Percentiles rank a stretch among this genome's conserved stretches.
Evolutionary conservation across 2,113 vertebrate genomes (phyloP).

Genomic region (Mionectes macconnelli): DNA sequence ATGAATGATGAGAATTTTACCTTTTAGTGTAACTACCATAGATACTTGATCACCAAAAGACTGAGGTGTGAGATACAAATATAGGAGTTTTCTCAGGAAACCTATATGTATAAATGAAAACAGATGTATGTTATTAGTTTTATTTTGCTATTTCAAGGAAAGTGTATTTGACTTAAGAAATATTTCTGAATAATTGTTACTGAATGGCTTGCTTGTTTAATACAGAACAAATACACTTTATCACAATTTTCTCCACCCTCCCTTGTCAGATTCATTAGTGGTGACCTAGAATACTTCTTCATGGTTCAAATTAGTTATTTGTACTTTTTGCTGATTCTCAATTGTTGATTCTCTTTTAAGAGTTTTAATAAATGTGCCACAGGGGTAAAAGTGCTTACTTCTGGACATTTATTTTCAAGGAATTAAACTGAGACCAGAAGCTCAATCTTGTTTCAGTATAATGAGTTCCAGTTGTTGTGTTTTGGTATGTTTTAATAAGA

Average conservation of each 20-base stretch:
- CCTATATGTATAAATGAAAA: not conserved
- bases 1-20: not conserved
- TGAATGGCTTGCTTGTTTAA: not conserved
- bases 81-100: not conserved
- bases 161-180: not conserved
- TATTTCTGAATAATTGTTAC: not conserved
- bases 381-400: constrained; percentile 48
- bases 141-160: not conserved
- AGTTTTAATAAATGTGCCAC: constrained; percentile 40
- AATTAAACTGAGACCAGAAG: constrained; percentile 69
- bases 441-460: constrained; percentile 60
- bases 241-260: not conserved
- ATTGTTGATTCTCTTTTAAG: constrained; percentile 39
- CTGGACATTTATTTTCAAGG: constrained; percentile 66
- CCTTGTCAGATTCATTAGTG: constrained; percentile 10
- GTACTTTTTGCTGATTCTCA: constrained; percentile 5
- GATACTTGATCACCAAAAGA: not conserved
- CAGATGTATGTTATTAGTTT: not conserved
- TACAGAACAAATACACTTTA: not conserved
- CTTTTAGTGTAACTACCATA: not conserved
- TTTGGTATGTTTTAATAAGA: constrained; percentile 74
- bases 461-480: constrained; percentile 63
- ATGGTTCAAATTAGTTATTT: not conserved
- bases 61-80: not conserved
- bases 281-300: constrained; percentile 1